Conservation (phyloP, 2,113 vertebrate species). For the Microcebus ravelobensis region DNA sequence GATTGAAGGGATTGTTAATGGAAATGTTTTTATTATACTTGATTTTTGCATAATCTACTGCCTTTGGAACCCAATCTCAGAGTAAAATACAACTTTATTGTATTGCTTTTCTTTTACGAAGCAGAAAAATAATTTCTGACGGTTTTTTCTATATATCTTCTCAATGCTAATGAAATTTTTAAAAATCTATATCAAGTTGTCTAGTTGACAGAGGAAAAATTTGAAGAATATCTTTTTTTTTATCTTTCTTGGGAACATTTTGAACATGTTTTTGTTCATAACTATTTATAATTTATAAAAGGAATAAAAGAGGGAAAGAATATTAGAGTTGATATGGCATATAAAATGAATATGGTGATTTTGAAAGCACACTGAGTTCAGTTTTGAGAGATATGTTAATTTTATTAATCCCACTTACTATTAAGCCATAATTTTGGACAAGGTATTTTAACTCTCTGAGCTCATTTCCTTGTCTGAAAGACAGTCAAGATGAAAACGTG, state of each 20-base stretch:
- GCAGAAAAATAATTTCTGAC: conserved; percentile 11
- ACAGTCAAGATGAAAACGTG: background rate
- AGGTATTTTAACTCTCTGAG: background rate
- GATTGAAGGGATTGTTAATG: conserved; percentile 7
- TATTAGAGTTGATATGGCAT: background rate
- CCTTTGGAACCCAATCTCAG: background rate
- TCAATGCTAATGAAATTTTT: conserved; percentile 8
- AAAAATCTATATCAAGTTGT: background rate
- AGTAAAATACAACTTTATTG: background rate
- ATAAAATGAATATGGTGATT: background rate
- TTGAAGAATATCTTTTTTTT: background rate
- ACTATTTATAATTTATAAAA: conserved; percentile 27
- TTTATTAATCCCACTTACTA: conserved; percentile 11
- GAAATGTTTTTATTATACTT: conserved; percentile 29
- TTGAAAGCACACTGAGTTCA: conserved; percentile 8
- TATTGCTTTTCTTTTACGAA: conserved; percentile 40
- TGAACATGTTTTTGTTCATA: background rate
- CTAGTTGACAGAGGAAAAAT: conserved; percentile 21
- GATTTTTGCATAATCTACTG: background rate
- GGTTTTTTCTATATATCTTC: background rate
- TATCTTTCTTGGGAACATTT: background rate
- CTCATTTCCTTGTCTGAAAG: conserved; percentile 38
- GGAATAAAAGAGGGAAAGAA: background rate
- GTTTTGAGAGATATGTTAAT: background rate
- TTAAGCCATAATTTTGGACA: conserved; percentile 18